phyloP scores from a whole-genome alignment of 1,140 invertebrate species.

The Trichogramma pretiosum region DNA sequence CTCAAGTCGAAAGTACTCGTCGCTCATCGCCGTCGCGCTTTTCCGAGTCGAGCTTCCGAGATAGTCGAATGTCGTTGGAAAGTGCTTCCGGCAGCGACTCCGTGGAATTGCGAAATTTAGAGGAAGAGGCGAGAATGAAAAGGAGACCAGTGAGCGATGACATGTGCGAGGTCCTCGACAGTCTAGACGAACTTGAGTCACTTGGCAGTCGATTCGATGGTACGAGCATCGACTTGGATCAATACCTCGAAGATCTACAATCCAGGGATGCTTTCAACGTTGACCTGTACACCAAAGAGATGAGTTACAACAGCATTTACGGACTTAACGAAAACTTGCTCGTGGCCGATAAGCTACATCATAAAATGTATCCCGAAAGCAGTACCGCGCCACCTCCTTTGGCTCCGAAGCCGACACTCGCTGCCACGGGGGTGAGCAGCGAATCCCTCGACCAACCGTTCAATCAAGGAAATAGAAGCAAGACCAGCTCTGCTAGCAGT shows the following conservation, averaged over 20 bases:
- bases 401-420: constrained; percentile 13
- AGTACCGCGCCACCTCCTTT: too few relatives aligned
- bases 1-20: constrained; percentile 29
- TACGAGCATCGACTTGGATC: constrained; percentile 53
- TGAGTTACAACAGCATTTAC: constrained; percentile 37
- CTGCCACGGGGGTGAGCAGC: background rate
- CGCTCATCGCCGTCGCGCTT: constrained; percentile 31
- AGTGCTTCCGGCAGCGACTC: constrained; percentile 36
- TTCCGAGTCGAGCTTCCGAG: constrained; percentile 30
- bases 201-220: constrained; percentile 52
- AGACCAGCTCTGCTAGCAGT: constrained; percentile 39
- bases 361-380: constrained; percentile 28
- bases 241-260: constrained; percentile 56
- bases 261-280: constrained; percentile 42
- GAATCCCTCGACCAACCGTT: constrained; percentile 27
- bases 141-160: constrained; percentile 62
- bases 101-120: constrained; percentile 49
- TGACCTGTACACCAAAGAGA: constrained; percentile 36
- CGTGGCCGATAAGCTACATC: constrained; percentile 32
- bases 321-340: constrained; percentile 36
- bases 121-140: constrained; percentile 53
- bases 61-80: constrained; percentile 33
- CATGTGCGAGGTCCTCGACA: constrained; percentile 42
- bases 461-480: constrained; percentile 26
- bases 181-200: constrained; percentile 51